Conservation (phyloP, 2,113 vertebrate species). For the Heterocephalus glaber region DNA sequence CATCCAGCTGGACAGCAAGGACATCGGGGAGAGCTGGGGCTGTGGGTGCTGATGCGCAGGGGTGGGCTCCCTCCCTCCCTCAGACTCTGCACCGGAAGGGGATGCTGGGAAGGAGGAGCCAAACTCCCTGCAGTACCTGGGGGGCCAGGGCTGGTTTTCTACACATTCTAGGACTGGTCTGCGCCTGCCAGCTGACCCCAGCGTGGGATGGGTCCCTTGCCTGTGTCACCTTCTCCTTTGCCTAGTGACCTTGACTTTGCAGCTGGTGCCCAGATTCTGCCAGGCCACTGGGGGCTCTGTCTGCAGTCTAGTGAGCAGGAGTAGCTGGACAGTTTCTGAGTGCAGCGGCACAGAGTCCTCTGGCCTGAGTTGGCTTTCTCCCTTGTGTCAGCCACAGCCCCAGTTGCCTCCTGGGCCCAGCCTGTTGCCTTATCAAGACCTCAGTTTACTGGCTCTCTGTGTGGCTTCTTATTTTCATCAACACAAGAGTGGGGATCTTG, state of each 20-base stretch:
- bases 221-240: background rate
- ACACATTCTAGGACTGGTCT: conserved; percentile 39
- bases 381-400: conserved; percentile 4
- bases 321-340: background rate
- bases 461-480: background rate
- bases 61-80: background rate
- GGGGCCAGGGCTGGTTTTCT: background rate
- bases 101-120: background rate
- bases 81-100: background rate
- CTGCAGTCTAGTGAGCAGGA: background rate
- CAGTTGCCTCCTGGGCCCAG: background rate
- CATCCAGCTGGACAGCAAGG: conserved; percentile 93
- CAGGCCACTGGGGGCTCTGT: background rate
- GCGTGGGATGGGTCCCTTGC: background rate
- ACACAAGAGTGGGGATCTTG: background rate
- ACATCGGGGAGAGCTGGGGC: conserved; percentile 88
- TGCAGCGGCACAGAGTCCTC: background rate
- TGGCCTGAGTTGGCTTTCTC: background rate
- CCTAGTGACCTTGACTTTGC: background rate
- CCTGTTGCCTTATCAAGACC: conserved; percentile 38
- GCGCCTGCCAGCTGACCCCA: background rate
- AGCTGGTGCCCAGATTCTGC: background rate
- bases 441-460: background rate
- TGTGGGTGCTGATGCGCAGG: conserved; percentile 89
- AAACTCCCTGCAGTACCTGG: background rate